Conservation (phyloP, 1,140 invertebrate genomes). For the Oryzaephilus surinamensis region DNA sequence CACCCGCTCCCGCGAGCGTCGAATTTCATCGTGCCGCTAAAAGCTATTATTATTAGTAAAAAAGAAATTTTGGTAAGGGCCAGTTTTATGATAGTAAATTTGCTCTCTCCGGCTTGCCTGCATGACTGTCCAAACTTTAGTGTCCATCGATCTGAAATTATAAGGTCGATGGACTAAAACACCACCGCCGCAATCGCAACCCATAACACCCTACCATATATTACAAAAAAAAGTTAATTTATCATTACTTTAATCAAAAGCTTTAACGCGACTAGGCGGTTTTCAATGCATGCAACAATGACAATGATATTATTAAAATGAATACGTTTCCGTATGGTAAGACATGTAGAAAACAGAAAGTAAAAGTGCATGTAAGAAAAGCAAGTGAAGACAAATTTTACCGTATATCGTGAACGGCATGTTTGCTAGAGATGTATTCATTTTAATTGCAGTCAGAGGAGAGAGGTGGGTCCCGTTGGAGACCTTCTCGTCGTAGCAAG, state of each 20-base stretch:
- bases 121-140: slow-evolving; percentile 13
- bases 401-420: neutral
- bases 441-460: slow-evolving; percentile 47
- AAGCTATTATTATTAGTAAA: slow-evolving; percentile 3
- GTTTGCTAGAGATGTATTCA: slow-evolving; percentile 34
- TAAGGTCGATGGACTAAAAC: slow-evolving; percentile 5
- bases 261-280: too few species aligned
- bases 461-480: slow-evolving; percentile 37
- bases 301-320: slow-evolving; percentile 37
- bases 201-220: too few species aligned
- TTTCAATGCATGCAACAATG: too few species aligned
- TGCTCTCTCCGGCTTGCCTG: slow-evolving; percentile 20
- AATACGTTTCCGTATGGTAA: slow-evolving; percentile 32
- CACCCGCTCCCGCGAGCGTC: slow-evolving; percentile 11
- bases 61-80: too few species aligned
- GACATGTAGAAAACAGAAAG: too few species aligned
- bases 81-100: too few species aligned
- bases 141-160: slow-evolving; percentile 7
- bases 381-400: neutral
- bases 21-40: too few species aligned
- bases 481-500: slow-evolving; percentile 52
- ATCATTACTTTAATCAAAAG: too few species aligned
- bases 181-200: slow-evolving; percentile 5
- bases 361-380: neutral
- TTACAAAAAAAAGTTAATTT: too few species aligned